These are phyloP conservation scores for Bombus breviceps DNA, from an alignment of 1,140 invertebrate genomes.

Conservation along the genomic window DNA sequence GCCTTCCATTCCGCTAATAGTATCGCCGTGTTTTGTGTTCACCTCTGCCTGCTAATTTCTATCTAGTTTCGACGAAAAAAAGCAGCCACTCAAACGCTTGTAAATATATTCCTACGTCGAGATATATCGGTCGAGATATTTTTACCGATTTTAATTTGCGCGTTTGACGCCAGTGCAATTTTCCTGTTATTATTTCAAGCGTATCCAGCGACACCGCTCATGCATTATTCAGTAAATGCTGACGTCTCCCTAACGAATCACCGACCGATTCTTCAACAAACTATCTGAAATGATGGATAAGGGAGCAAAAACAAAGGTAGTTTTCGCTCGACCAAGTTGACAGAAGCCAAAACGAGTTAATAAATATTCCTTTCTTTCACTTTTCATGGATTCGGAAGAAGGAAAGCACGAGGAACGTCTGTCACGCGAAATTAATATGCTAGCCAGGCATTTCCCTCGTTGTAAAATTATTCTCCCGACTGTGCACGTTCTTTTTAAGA, in stretches of 20 bases:
- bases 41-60: conserved; percentile 5
- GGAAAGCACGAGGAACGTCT: conserved; percentile 14
- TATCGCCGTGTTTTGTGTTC: too few relatives aligned
- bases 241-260: neutral
- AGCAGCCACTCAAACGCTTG: too few relatives aligned
- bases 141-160: too few relatives aligned
- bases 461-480: conserved; percentile 63
- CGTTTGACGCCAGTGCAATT: neutral
- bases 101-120: neutral
- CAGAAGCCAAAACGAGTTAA: conserved; percentile 15
- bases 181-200: neutral
- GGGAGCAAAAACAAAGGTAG: neutral
- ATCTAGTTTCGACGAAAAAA: conserved; percentile 1
- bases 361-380: conserved; percentile 28
- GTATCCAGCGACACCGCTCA: neutral
- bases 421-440: conserved; percentile 70
- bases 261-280: neutral
- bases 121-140: neutral
- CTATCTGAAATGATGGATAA: neutral
- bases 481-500: conserved; percentile 14
- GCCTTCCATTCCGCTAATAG: conserved; percentile 25
- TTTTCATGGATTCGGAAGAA: neutral
- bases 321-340: neutral
- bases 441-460: conserved; percentile 54
- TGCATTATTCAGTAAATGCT: neutral